Evolutionary conservation across 2,113 vertebrate species (phyloP).

Genomic region (Litocranius walleri): DNA sequence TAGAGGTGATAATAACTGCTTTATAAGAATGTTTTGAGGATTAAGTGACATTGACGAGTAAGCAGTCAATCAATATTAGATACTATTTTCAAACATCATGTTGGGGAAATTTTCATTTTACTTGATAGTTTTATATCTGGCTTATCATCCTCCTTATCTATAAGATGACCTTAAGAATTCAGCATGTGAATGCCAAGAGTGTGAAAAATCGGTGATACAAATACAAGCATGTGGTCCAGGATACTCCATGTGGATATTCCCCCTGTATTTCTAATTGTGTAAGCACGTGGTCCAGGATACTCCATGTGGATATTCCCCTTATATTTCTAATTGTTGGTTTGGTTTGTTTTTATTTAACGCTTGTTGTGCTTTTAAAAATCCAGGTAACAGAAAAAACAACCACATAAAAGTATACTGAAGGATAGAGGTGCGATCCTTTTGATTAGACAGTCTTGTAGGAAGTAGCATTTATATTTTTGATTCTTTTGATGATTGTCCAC

Average conservation of each 20-base stretch:
- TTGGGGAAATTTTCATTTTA: not conserved
- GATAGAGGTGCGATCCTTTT: not conserved
- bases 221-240: not conserved
- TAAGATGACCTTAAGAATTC: not conserved
- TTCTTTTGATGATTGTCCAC: not conserved
- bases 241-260: not conserved
- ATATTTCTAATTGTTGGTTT: not conserved
- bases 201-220: not conserved
- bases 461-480: conserved; percentile 26
- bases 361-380: conserved; percentile 6
- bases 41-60: not conserved
- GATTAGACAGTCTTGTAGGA: not conserved
- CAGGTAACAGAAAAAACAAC: not conserved
- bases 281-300: not conserved
- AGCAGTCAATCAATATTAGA: not conserved
- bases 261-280: not conserved
- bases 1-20: not conserved
- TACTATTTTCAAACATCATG: not conserved
- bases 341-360: not conserved
- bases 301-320: not conserved
- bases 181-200: not conserved
- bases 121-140: not conserved
- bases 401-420: not conserved
- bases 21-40: not conserved
- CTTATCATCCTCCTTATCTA: not conserved